phyloP scores from a whole-genome alignment of 2,888 invertebrate genomes.

The Brachyptera risi region DNA sequence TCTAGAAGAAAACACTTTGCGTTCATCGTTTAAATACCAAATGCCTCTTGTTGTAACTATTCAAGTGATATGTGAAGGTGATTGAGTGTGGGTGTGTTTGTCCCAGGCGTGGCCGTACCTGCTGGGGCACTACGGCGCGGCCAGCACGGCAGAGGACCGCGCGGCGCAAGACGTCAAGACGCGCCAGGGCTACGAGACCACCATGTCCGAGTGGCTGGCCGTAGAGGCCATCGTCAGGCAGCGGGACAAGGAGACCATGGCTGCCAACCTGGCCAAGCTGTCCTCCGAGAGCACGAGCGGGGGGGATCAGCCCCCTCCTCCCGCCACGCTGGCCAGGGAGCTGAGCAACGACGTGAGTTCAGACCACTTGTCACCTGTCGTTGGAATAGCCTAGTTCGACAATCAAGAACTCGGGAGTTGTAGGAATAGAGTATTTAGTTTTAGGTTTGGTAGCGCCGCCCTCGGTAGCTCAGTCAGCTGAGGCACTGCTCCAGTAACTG shows the following conservation, averaged over 20 bases:
- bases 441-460: too few species aligned
- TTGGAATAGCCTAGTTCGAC: too few species aligned
- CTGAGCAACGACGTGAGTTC: constrained; percentile 50
- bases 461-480: too few species aligned
- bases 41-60: too few species aligned
- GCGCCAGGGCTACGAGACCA: constrained; percentile 77
- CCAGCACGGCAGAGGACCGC: constrained; percentile 63
- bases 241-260: constrained; percentile 75
- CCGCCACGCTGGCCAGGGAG: constrained; percentile 45
- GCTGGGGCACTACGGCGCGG: constrained; percentile 79
- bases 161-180: constrained; percentile 61
- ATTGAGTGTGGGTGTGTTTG: too few species aligned
- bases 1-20: too few species aligned
- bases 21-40: too few species aligned
- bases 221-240: constrained; percentile 89
- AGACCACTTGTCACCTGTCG: too few species aligned
- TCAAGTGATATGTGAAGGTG: too few species aligned
- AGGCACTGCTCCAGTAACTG: too few species aligned
- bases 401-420: too few species aligned
- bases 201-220: constrained; percentile 93
- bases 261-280: constrained; percentile 80
- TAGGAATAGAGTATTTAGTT: too few species aligned
- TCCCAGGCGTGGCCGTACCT: constrained; percentile 82
- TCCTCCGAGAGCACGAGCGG: constrained; percentile 66
- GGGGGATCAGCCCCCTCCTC: constrained; percentile 43